Evolutionary conservation across 2,797 vertebrate species (phyloP), one percentile per base, ranked within the genome.

Genomic region (Peromyscus eremicus): DNA sequence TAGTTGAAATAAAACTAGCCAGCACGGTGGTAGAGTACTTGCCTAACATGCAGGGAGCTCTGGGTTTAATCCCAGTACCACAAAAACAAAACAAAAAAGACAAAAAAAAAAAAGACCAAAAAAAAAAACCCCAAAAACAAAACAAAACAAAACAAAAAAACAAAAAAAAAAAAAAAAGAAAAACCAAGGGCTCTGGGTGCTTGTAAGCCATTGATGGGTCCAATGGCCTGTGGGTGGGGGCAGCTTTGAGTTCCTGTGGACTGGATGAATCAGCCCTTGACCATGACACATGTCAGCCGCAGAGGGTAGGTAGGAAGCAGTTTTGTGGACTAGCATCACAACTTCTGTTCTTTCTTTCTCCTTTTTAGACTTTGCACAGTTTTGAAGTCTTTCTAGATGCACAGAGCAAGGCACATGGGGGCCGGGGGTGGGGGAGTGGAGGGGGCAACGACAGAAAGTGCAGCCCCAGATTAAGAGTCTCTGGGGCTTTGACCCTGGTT

Each of bases 301-400:
- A 52, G n/a, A 94, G 66, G n/a, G 21, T 6, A 40, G 79, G 62
- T 6, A 40, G 79, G 62, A n/a, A 64, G 19, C 5, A 37, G 64
- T 43, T 85, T 83, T n/a, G 29, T 85, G 55, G 25, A 57, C 68
- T 43, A 52, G 76, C 92, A 93, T 40, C 49, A 23, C 52, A 91
- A 7, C n/a, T 81, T 81, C 17, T 66, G 0, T 9, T 66, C 64
- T 46, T 70, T 76, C 60, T 92, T 93, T 57, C 25, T 81, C 13
- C 0, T 52, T 94, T 91, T 96, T 85, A 97, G n/a, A 70, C 68
- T 73, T 94, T 21, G 21, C 23, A 66, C 0, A 12, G 62, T 94
- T 96, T 71, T 29, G 40, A 71, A 29, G 25, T 81, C 60, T 76
- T n/a, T 81, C 16, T 66, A 0, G 49, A 19, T 43, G 34, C 49